These are phyloP conservation scores for Tachysurus vachellii DNA, from an alignment of 2,113 vertebrate genomes.

Conservation along the genomic window DNA sequence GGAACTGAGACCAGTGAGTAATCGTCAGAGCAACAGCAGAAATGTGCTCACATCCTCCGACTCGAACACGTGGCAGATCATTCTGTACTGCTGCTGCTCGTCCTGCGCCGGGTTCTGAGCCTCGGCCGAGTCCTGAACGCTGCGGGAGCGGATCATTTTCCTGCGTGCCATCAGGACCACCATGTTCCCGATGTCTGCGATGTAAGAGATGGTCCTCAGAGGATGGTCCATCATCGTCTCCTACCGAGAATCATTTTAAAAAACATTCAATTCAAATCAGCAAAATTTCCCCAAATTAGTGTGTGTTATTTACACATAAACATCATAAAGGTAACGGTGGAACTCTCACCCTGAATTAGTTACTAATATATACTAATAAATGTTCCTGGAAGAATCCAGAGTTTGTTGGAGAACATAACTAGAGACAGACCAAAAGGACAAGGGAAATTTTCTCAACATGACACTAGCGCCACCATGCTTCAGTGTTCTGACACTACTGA, in stretches of 20 bases:
- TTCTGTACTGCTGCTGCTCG: constrained; percentile 87
- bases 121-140: constrained; percentile 84
- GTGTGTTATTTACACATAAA: neutral
- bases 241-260: constrained; percentile 60
- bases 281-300: neutral
- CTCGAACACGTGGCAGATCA: constrained; percentile 98
- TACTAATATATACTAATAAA: too few relatives aligned
- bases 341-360: neutral
- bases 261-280: neutral
- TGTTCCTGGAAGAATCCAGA: neutral
- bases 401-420: neutral
- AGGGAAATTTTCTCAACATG: neutral
- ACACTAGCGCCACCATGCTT: neutral
- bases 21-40: neutral
- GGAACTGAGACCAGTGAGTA: neutral
- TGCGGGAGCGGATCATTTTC: constrained; percentile 81
- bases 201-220: constrained; percentile 94
- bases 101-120: constrained; percentile 77
- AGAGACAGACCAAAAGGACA: neutral
- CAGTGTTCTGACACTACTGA: neutral
- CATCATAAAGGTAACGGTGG: neutral
- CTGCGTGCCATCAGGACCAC: constrained; percentile 95
- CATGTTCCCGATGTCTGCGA: constrained; percentile 96
- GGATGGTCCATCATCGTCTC: constrained; percentile 97
- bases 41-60: constrained; percentile 88